A percentile compares a stretch with the other conserved stretches of the same genome.
Evolutionary conservation across 2,888 invertebrate species (phyloP).

Genomic region (Fabriciana adippe): DNA sequence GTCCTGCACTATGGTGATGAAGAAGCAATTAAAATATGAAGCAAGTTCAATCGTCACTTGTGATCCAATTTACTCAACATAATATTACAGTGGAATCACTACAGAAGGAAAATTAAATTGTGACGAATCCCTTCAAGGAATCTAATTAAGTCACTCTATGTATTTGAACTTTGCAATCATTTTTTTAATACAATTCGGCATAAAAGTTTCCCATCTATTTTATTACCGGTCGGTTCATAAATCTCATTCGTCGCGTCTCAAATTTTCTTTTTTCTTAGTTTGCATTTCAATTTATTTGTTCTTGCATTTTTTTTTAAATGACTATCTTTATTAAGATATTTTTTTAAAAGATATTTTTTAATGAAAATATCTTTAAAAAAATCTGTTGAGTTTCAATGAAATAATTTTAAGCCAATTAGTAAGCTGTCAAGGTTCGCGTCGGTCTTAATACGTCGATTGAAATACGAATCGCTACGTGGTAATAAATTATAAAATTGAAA

Average conservation of each 20-base stretch:
- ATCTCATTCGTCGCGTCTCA: background rate
- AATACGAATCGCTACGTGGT: background rate
- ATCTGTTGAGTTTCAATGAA: too few species aligned
- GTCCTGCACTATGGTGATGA: too few species aligned
- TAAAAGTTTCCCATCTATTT: background rate
- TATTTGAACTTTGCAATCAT: conserved; percentile 14
- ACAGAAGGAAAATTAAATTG: conserved; percentile 8
- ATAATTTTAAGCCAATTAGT: background rate
- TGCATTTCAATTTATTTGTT: background rate
- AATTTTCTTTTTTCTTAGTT: background rate
- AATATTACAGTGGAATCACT: conserved; percentile 4
- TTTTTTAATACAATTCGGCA: background rate
- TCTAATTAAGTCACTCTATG: conserved; percentile 14
- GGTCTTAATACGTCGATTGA: background rate
- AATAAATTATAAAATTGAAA: conserved; percentile 3
- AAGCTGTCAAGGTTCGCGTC: background rate
- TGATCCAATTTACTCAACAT: conserved; percentile 7
- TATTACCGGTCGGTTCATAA: background rate
- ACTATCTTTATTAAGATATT: background rate
- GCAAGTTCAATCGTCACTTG: background rate
- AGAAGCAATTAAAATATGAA: background rate
- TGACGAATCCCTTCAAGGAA: conserved; percentile 12
- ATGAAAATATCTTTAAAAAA: too few species aligned
- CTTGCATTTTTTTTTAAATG: background rate
- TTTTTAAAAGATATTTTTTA: too few species aligned